Evolutionary conservation across 2,113 vertebrate genomes (phyloP), one percentile per base, ranked within the genome.

Genomic region (Arvicanthis niloticus): DNA sequence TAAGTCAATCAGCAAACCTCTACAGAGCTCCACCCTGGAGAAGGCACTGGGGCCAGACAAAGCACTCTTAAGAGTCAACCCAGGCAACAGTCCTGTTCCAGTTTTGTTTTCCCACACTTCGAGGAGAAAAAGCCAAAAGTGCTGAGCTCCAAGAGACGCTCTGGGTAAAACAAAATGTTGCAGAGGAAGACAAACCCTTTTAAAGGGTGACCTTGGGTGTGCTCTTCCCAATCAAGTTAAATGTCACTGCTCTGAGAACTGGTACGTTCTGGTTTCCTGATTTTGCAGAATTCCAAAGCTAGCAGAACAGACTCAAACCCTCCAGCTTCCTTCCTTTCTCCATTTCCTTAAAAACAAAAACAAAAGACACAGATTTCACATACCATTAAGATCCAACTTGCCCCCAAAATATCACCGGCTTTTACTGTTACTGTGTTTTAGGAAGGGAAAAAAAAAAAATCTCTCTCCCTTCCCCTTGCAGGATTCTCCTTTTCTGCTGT

Each of bases 261-360:
- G 94, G 93, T 97, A 53, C 97, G 87, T 92, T 97, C 97, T 97
- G 96, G 97, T 98, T 98, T 98, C 98, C 97, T 97, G 97, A 97
- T 95, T 92, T 96, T 95, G 96, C 97, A 97, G 92, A 98, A 97
- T 97, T 70, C 96, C 96, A 96, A 92, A 98, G 96, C 91, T 91
- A 97, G 96, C 95, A 92, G 78, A 97, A 97, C 89, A 62, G 94
- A 97, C 96, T 97, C 90, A 96, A 98, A 94, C 86, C 91, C 87
- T 96, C 95, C 78, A 89, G 97, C 87, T 97, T 98, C 97, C 98
- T 98, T 98, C 98, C 98, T 97, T 96, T 97, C 96, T 97, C 96
- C 93, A 88, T 97, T 97, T 98, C 97, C 98, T 97, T 93, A 94
- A 98, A 98, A 98, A 98, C 93, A 97, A 97, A 98, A 98, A 97